Conservation (phyloP, 2,888 invertebrate species). For the Eupithecia exiguata region DNA sequence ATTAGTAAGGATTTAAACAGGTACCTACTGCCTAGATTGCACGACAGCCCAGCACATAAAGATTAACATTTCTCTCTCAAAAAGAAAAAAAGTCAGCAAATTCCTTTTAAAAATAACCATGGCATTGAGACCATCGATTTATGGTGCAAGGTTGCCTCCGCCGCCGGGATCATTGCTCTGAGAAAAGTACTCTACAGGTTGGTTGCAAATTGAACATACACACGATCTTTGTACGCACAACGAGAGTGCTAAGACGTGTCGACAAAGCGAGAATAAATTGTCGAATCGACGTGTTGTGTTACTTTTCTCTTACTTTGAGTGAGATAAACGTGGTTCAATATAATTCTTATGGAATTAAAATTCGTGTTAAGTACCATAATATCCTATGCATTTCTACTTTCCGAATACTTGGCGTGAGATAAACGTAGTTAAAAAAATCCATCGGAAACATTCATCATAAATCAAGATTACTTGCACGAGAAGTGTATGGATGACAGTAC, state of each 20-base stretch:
- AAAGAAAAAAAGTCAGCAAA: conserved; percentile 6
- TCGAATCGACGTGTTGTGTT: neutral
- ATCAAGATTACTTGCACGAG: too few relatives aligned
- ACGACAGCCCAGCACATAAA: neutral
- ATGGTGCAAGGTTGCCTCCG: conserved; percentile 11
- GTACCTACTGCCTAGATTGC: neutral
- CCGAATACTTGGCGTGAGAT: too few relatives aligned
- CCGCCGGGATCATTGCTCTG: conserved; percentile 3
- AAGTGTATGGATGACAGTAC: too few relatives aligned
- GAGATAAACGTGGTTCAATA: too few relatives aligned
- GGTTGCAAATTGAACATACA: neutral
- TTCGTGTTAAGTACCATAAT: too few relatives aligned
- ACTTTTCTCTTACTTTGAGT: too few relatives aligned
- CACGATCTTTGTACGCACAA: conserved; percentile 3
- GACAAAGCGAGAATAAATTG: neutral
- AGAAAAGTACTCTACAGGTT: conserved; percentile 5
- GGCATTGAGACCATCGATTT: conserved; percentile 28
- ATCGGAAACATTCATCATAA: too few relatives aligned
- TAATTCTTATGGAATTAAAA: too few relatives aligned
- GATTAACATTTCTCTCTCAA: neutral
- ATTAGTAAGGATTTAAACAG: too few relatives aligned
- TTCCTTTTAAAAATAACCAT: conserved; percentile 17
- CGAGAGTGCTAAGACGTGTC: neutral
- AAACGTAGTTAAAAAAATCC: too few relatives aligned
- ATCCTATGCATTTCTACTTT: too few relatives aligned